These are phyloP conservation scores for Oryctes rhinoceros DNA, from an alignment of 1,140 invertebrate species.

Conservation along the genomic window DNA sequence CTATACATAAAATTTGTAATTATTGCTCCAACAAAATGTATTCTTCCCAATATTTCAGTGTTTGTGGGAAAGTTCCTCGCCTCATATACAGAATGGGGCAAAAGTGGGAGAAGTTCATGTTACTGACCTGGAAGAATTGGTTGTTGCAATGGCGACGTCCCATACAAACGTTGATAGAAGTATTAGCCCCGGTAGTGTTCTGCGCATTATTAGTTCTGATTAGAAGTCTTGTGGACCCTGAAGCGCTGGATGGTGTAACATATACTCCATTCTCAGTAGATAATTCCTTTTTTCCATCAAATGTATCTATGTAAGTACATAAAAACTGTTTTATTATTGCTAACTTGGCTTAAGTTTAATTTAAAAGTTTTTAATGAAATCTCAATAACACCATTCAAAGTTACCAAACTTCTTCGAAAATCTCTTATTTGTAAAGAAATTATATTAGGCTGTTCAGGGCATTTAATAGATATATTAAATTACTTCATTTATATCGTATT, in stretches of 20 bases:
- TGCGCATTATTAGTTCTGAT: constrained; percentile 74
- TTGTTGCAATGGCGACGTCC: constrained; percentile 78
- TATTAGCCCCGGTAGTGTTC: constrained; percentile 75
- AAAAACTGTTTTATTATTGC: no score
- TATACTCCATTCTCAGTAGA: background rate
- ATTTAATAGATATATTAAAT: no score
- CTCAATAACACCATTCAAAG: no score
- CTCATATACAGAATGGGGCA: background rate
- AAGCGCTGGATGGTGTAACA: background rate
- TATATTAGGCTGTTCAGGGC: no score
- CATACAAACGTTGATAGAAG: constrained; percentile 74
- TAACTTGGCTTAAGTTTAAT: no score
- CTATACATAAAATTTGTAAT: no score
- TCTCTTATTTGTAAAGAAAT: no score
- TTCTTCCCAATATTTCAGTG: background rate
- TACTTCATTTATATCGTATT: background rate
- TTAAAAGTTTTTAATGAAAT: no score
- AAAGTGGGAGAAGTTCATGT: constrained; percentile 67
- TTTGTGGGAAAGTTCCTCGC: background rate
- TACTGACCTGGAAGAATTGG: constrained; percentile 89
- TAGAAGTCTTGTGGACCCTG: constrained; percentile 64
- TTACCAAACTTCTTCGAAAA: no score
- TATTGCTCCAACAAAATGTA: background rate
- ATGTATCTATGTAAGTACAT: background rate
- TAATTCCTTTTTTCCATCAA: constrained; percentile 2